Percentiles rank a stretch among this genome's conserved stretches.
Conservation (phyloP, 2,888 invertebrate genomes). For the Sipunculus nudus region DNA sequence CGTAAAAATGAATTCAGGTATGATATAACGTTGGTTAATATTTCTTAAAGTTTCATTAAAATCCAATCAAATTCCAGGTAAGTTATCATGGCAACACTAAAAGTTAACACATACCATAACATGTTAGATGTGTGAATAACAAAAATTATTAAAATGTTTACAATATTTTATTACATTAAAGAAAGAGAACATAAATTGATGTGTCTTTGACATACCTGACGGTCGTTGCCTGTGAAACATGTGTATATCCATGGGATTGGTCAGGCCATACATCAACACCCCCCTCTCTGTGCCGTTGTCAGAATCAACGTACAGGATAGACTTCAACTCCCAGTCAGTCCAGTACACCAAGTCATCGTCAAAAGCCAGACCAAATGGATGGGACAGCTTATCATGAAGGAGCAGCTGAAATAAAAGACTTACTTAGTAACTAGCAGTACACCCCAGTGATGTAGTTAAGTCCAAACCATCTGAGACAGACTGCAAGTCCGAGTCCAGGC, state of each 20-base stretch:
- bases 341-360: constrained; percentile 90
- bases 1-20: too few species aligned
- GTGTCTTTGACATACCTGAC: constrained; percentile 52
- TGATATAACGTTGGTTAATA: too few species aligned
- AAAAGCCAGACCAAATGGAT: constrained; percentile 88
- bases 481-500: too few species aligned
- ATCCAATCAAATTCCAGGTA: too few species aligned
- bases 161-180: background rate
- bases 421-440: too few species aligned
- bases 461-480: constrained; percentile 66
- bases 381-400: constrained; percentile 78
- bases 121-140: too few species aligned
- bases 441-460: too few species aligned
- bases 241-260: constrained; percentile 91
- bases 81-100: too few species aligned
- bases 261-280: constrained; percentile 79
- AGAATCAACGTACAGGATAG: constrained; percentile 79
- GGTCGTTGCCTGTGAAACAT: constrained; percentile 63
- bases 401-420: constrained; percentile 48
- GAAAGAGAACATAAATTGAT: background rate
- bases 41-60: too few species aligned
- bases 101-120: too few species aligned
- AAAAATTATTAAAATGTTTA: too few species aligned
- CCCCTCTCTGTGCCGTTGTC: constrained; percentile 55
- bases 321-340: constrained; percentile 93